Percentiles rank a stretch among this genome's conserved stretches.
Evolutionary conservation across 2,888 invertebrate species (phyloP).

Genomic region (Stomorhina lunata): DNA sequence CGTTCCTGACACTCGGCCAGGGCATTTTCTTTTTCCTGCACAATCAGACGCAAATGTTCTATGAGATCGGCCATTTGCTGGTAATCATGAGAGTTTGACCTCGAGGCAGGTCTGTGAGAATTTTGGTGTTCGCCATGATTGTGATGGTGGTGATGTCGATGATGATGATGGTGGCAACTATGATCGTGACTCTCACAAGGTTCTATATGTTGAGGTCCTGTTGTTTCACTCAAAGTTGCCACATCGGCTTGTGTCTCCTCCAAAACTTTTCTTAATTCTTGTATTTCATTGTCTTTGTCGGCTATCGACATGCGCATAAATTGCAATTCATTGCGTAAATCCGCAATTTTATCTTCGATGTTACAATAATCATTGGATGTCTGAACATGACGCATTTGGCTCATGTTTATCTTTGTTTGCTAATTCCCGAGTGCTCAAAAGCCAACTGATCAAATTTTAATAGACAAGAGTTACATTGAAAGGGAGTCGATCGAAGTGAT

Average conservation of each 20-base stretch:
- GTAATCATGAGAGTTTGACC: constrained; percentile 23
- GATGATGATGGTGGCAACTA: constrained; percentile 8
- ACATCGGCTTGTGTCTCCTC: constrained; percentile 11
- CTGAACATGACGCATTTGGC: constrained; percentile 48
- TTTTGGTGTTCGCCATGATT: neutral
- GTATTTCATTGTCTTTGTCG: constrained; percentile 70
- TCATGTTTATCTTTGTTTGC: constrained; percentile 51
- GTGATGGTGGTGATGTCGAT: constrained; percentile 3
- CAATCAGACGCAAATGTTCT: constrained; percentile 68
- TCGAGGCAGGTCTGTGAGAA: constrained; percentile 17
- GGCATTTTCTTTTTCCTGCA: constrained; percentile 70
- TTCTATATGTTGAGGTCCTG: constrained; percentile 33
- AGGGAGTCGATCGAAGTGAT: neutral
- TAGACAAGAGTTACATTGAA: neutral
- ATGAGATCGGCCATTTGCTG: constrained; percentile 65
- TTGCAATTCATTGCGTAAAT: constrained; percentile 69
- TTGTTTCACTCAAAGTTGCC: neutral
- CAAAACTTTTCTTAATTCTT: constrained; percentile 68
- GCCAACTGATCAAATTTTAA: constrained; percentile 13
- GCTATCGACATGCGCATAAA: constrained; percentile 68
- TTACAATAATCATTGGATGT: constrained; percentile 64
- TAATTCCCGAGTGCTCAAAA: neutral
- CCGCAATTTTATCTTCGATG: constrained; percentile 68
- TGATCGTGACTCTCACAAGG: constrained; percentile 38
- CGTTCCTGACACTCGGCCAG: constrained; percentile 72